Conservation (phyloP, 2,888 invertebrate species). For the Parelbella ahira region DNA sequence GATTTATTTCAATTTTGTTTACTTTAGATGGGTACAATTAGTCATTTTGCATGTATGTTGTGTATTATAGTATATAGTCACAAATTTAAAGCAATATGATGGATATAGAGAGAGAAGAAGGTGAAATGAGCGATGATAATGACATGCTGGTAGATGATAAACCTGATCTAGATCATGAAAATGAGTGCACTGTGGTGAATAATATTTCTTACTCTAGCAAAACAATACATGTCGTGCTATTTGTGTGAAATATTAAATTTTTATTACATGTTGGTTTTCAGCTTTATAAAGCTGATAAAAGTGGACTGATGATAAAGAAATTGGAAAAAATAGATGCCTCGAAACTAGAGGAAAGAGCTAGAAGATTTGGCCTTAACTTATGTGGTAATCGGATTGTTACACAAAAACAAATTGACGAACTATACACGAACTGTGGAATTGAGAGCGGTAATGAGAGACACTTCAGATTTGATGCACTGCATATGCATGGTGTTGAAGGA, state of each 20-base stretch:
- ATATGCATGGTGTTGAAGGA: conserved; percentile 87
- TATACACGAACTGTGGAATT: conserved; percentile 66
- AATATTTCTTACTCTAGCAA: background rate
- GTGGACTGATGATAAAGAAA: conserved; percentile 52
- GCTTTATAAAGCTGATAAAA: conserved; percentile 58
- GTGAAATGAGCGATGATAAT: conserved; percentile 75
- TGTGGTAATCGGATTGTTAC: conserved; percentile 65
- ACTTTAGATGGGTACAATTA: too few relatives aligned
- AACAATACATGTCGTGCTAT: too few relatives aligned
- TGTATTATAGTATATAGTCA: background rate
- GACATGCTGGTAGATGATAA: conserved; percentile 59
- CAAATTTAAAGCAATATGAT: conserved; percentile 21
- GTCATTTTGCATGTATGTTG: too few relatives aligned
- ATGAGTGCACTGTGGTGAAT: conserved; percentile 48
- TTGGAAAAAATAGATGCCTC: conserved; percentile 65
- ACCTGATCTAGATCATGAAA: conserved; percentile 31
- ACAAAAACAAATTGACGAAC: conserved; percentile 69
- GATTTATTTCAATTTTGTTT: too few relatives aligned
- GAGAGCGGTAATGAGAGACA: conserved; percentile 81
- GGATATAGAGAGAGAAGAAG: conserved; percentile 67
- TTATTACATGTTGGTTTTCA: conserved; percentile 35
- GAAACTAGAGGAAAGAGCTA: conserved; percentile 68
- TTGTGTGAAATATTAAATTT: too few relatives aligned
- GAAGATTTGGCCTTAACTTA: conserved; percentile 66
- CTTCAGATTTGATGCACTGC: conserved; percentile 86